A percentile compares a stretch with the other conserved stretches of the same genome.
Conservation (phyloP, 2,888 invertebrate species). For the Odontothrips loti region DNA sequence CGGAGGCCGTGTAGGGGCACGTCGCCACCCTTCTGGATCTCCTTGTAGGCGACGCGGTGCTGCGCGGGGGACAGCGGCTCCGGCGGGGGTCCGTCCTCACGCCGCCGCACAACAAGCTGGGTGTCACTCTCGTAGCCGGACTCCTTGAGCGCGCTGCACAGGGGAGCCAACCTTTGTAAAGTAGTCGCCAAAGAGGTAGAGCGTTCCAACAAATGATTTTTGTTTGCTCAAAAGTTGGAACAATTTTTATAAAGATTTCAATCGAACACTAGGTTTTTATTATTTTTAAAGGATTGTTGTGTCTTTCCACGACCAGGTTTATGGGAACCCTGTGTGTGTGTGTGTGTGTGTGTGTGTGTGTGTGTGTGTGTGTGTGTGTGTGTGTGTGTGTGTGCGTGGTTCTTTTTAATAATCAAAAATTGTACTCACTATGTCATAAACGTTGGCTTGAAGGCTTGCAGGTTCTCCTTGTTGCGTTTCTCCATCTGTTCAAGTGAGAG, state of each 20-base stretch:
- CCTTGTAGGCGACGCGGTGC: constrained; percentile 77
- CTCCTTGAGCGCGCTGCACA: constrained; percentile 72
- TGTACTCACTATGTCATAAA: constrained; percentile 23
- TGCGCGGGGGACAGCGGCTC: constrained; percentile 73
- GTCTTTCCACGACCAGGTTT: too few species aligned
- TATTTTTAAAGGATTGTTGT: background rate
- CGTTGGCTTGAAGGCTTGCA: background rate
- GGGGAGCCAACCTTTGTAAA: constrained; percentile 36
- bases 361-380: too few species aligned
- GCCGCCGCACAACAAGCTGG: constrained; percentile 75
- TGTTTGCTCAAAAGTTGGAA: too few species aligned
- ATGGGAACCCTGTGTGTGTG: too few species aligned
- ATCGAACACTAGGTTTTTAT: too few species aligned
- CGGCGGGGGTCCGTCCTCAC: constrained; percentile 54
- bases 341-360: too few species aligned
- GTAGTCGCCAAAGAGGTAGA: too few species aligned
- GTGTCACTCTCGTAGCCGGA: constrained; percentile 90
- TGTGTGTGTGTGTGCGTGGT: too few species aligned
- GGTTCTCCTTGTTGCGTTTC: constrained; percentile 14
- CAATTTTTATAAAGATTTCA: background rate
- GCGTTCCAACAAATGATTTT: too few species aligned
- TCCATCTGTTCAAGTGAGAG: background rate
- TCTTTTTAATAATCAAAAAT: constrained; percentile 18
- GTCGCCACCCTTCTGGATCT: constrained; percentile 89
- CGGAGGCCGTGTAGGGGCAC: constrained; percentile 88